phyloP scores from a whole-genome alignment of 2,113 vertebrate genomes.

The Rattus rattus region DNA sequence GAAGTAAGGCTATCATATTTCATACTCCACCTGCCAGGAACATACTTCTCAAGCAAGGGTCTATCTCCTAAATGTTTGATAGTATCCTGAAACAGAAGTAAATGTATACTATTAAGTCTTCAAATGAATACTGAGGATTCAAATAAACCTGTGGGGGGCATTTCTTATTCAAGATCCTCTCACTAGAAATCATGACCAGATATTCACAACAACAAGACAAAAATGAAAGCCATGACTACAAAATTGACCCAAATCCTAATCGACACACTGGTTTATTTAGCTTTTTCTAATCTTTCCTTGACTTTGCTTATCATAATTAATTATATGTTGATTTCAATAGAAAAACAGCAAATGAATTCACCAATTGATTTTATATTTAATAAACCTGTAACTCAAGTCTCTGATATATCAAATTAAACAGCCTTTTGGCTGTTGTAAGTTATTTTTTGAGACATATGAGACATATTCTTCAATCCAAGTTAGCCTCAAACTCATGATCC shows the following conservation, averaged over 20 bases:
- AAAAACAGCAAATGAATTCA: neutral
- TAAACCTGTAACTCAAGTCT: neutral
- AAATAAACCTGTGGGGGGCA: neutral
- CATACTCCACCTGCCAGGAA: accelerated
- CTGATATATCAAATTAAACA: slow-evolving; percentile 14
- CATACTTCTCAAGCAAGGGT: neutral
- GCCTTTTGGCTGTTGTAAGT: neutral
- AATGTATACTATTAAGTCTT: neutral
- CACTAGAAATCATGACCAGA: neutral
- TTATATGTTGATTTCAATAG: neutral
- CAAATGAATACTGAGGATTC: neutral
- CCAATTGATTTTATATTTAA: neutral
- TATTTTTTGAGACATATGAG: neutral
- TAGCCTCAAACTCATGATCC: neutral
- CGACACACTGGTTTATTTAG: neutral
- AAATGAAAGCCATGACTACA: neutral
- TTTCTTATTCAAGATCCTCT: neutral
- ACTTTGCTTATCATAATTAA: neutral
- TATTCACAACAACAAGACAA: neutral
- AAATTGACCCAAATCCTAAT: neutral
- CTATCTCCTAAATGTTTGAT: too few relatives aligned
- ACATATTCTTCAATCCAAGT: neutral
- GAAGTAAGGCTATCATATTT: neutral
- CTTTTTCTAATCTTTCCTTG: neutral
- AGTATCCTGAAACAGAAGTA: neutral